phyloP scores from a whole-genome alignment of 92 coral and sea anemone species.

The Diadumene lineata region DNA sequence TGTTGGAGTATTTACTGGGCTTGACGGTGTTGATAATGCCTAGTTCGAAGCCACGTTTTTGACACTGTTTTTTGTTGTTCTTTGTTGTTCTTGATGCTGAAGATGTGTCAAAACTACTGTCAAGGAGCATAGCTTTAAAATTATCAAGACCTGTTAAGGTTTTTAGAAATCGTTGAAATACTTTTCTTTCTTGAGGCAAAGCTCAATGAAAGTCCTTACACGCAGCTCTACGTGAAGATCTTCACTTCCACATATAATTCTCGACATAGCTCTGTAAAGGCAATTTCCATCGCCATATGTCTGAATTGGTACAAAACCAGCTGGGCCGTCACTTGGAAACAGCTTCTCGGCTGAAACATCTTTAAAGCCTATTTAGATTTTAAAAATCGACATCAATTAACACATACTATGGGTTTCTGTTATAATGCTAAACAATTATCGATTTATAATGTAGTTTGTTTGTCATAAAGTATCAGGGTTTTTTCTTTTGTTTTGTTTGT shows the following conservation, averaged over 20 bases:
- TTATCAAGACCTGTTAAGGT: constrained; percentile 52
- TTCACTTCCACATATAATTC: constrained; percentile 57
- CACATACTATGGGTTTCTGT: not conserved
- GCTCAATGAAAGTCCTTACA: constrained; percentile 64
- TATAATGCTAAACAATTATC: not conserved
- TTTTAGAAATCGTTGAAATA: constrained; percentile 43
- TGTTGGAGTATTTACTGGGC: constrained; percentile 62
- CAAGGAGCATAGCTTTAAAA: constrained; percentile 29
- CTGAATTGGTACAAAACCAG: constrained; percentile 37
- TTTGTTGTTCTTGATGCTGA: constrained; percentile 30
- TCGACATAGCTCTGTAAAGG: constrained; percentile 61
- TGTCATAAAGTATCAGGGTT: not conserved
- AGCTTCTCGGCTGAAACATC: constrained; percentile 8
- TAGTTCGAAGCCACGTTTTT: constrained; percentile 50
- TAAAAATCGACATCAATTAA: not conserved
- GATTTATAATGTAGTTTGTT: not conserved
- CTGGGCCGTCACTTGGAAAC: constrained; percentile 54
- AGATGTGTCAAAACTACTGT: constrained; percentile 63
- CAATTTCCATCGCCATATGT: constrained; percentile 54
- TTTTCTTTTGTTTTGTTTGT: no score
- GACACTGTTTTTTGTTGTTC: constrained; percentile 29
- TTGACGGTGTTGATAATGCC: constrained; percentile 47
- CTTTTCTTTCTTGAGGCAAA: constrained; percentile 49
- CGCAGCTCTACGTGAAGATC: constrained; percentile 54
- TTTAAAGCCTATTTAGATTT: constrained; percentile 41